phyloP scores from a whole-genome alignment of 2,797 vertebrate species.

The Coendou prehensilis region DNA sequence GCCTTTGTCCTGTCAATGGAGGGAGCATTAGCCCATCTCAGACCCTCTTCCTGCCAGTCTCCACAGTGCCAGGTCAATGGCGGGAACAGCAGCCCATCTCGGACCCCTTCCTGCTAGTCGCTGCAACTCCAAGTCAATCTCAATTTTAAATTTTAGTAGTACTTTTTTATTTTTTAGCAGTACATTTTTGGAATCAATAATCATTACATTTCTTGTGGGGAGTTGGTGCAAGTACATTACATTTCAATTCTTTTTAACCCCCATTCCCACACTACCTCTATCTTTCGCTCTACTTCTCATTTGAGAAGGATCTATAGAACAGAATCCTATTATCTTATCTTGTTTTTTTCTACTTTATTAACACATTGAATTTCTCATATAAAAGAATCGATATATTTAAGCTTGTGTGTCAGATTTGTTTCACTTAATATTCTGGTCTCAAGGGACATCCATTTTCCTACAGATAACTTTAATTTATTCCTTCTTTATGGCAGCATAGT shows the following conservation, averaged over 20 bases:
- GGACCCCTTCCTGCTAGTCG: too few species aligned
- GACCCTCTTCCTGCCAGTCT: too few species aligned
- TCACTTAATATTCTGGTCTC: not conserved
- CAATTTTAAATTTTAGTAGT: too few species aligned
- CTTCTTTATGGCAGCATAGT: not conserved
- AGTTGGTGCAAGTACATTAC: not conserved
- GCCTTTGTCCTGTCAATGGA: too few species aligned
- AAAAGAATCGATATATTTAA: not conserved
- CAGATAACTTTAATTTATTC: not conserved
- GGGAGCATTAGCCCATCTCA: too few species aligned
- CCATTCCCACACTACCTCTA: not conserved
- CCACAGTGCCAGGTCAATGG: too few species aligned
- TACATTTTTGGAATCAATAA: not conserved
- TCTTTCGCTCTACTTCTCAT: not conserved
- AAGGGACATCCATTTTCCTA: not conserved
- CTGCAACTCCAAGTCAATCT: too few species aligned
- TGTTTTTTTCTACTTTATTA: not conserved
- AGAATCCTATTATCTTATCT: not conserved
- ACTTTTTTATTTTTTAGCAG: not conserved
- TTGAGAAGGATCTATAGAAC: not conserved
- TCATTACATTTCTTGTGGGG: not conserved
- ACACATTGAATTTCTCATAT: not conserved
- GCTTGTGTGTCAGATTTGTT: not conserved
- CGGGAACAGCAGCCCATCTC: too few species aligned
- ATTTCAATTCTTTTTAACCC: not conserved